phyloP scores from a whole-genome alignment of 2,888 invertebrate genomes.

The Megastigmus dorsalis region DNA sequence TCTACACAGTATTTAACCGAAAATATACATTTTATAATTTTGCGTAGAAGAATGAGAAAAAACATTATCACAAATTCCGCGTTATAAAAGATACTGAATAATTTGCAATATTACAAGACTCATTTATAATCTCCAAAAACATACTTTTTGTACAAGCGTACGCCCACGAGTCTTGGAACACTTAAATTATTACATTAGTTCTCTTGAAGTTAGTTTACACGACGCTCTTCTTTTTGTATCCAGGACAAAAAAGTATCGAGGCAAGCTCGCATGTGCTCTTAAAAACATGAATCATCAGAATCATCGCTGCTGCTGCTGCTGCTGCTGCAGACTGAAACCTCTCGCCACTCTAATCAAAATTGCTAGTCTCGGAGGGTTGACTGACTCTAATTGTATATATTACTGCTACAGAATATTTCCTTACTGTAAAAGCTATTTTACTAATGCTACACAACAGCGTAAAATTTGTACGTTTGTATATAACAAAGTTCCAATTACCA shows the following conservation, averaged over 20 bases:
- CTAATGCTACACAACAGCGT: too few relatives aligned
- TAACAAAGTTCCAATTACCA: too few relatives aligned
- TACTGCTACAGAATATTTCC: too few relatives aligned
- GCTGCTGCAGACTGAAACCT: too few relatives aligned
- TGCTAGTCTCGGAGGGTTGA: background rate
- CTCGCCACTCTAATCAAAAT: background rate
- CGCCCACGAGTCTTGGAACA: background rate
- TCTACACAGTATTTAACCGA: background rate
- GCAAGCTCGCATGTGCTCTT: background rate
- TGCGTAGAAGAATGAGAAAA: too few relatives aligned
- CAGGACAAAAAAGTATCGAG: background rate
- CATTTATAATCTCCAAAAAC: background rate
- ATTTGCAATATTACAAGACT: background rate
- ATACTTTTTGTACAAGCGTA: background rate
- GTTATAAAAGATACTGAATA: too few relatives aligned
- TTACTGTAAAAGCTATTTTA: too few relatives aligned
- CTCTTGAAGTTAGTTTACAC: background rate
- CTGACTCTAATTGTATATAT: background rate
- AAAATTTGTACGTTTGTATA: too few relatives aligned
- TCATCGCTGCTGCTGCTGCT: background rate
- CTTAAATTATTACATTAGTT: background rate
- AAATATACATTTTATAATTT: too few relatives aligned
- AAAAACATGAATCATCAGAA: conserved; percentile 1
- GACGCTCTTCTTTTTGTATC: background rate
- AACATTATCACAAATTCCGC: too few relatives aligned